A percentile compares a stretch with the other conserved stretches of the same genome.
These are phyloP conservation scores for Notarius lentiginosus DNA, from an alignment of 2,113 vertebrate species.

Conservation along the genomic window DNA sequence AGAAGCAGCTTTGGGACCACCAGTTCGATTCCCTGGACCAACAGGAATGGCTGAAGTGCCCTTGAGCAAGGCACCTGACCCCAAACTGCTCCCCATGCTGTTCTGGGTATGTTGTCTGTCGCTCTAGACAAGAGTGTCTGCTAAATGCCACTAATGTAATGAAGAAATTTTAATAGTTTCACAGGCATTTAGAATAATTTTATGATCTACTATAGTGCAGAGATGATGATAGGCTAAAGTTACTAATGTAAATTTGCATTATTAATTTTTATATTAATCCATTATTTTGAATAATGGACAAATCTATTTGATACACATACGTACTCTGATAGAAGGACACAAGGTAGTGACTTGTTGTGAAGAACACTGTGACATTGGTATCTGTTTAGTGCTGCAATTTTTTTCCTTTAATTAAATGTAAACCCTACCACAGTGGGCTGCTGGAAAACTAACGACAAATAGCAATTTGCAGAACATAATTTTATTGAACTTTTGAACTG, in stretches of 20 bases:
- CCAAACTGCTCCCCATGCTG: too few relatives aligned
- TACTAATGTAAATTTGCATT: neutral
- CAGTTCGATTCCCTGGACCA: too few relatives aligned
- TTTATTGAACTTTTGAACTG: neutral
- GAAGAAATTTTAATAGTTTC: neutral
- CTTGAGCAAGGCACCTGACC: too few relatives aligned
- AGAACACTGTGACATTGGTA: neutral
- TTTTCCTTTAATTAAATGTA: neutral
- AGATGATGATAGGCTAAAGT: neutral
- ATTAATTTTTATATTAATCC: neutral
- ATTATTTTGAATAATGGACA: slow-evolving; percentile 28
- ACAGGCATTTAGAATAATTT: neutral
- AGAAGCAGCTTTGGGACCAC: too few relatives aligned
- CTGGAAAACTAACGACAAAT: neutral
- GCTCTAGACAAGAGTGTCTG: too few relatives aligned
- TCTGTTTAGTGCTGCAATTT: neutral
- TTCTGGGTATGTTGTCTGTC: too few relatives aligned
- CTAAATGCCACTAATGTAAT: too few relatives aligned
- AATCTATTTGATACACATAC: neutral
- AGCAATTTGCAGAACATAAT: neutral
- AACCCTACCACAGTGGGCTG: neutral
- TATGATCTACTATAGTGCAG: neutral
- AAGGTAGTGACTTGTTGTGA: slow-evolving; percentile 55
- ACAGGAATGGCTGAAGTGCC: too few relatives aligned
- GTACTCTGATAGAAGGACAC: too few relatives aligned